These are phyloP conservation scores for Lingula anatina DNA, from an alignment of 2,888 invertebrate genomes.

Conservation along the genomic window DNA sequence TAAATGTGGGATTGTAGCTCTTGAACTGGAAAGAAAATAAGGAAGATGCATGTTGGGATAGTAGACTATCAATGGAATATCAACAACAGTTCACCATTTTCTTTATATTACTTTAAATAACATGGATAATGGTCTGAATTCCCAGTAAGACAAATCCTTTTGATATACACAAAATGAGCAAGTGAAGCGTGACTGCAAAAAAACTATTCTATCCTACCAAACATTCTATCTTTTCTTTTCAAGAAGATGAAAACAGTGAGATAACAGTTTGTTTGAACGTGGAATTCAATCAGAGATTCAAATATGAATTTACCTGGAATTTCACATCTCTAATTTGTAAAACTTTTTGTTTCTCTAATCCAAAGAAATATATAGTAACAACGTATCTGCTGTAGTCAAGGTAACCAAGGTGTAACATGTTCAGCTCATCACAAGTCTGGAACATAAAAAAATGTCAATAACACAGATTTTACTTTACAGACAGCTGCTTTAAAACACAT, in stretches of 20 bases:
- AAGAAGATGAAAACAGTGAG: no score
- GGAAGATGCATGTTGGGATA: slow-evolving; percentile 14
- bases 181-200: background rate
- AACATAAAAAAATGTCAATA: slow-evolving; percentile 12
- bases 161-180: background rate
- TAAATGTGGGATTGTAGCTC: slow-evolving; percentile 92
- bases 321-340: slow-evolving; percentile 74
- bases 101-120: no score
- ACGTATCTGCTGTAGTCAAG: slow-evolving; percentile 84
- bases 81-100: background rate
- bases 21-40: slow-evolving; percentile 70
- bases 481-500: background rate
- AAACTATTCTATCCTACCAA: no score
- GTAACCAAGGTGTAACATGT: slow-evolving; percentile 82
- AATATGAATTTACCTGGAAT: slow-evolving; percentile 49
- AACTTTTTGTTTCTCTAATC: slow-evolving; percentile 72
- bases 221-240: no score
- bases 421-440: slow-evolving; percentile 80
- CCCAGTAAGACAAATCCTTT: background rate
- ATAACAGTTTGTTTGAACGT: no score
- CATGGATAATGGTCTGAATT: no score
- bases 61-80: slow-evolving; percentile 1
- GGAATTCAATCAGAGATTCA: no score
- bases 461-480: background rate
- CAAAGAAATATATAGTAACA: slow-evolving; percentile 77